These are phyloP conservation scores for Luperina nickerlii DNA, from an alignment of 2,888 invertebrate genomes.

Conservation along the genomic window DNA sequence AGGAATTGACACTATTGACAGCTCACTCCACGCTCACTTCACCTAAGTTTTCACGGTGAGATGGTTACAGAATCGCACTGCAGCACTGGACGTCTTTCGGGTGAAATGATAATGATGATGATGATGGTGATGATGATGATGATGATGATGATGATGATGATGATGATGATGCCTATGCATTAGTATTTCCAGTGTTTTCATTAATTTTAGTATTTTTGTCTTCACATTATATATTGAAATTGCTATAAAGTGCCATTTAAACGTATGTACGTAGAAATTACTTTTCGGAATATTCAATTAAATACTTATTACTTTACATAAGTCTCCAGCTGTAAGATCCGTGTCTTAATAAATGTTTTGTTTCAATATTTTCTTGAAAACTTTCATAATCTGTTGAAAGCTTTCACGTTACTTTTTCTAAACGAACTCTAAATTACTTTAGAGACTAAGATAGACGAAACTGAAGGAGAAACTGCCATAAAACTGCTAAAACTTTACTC, in stretches of 20 bases:
- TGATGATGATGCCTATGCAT: no score
- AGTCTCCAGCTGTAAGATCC: not conserved
- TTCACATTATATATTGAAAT: no score
- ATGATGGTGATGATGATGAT: no score
- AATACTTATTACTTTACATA: not conserved
- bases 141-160: no score
- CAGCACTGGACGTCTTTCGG: no score
- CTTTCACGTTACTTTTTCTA: not conserved
- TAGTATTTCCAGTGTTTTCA: no score
- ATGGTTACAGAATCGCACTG: no score
- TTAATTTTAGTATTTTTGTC: no score
- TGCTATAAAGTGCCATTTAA: not conserved
- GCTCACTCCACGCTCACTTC: no score
- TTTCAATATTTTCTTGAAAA: not conserved
- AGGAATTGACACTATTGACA: no score
- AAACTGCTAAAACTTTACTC: conserved; percentile 3
- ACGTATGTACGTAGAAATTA: not conserved
- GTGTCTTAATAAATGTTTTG: not conserved
- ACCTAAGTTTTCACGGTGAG: no score
- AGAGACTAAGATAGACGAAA: conserved; percentile 16
- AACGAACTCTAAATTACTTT: not conserved
- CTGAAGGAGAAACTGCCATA: not conserved
- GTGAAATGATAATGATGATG: no score
- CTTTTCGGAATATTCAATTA: not conserved
- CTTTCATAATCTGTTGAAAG: not conserved